phyloP scores from a whole-genome alignment of 2,113 vertebrate species.

The Calyptomena viridis region DNA sequence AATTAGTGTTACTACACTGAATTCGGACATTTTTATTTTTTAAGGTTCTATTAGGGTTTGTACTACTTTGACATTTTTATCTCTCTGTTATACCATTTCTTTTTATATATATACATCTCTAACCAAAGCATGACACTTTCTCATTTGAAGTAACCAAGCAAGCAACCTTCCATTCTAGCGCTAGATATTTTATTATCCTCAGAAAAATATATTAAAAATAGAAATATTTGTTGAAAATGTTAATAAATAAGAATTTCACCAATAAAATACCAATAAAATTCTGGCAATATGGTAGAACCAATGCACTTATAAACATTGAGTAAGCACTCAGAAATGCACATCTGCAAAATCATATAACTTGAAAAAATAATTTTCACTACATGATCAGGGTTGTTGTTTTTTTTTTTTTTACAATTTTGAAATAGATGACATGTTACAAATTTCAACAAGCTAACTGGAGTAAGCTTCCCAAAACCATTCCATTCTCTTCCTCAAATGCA shows the following conservation, averaged over 20 bases:
- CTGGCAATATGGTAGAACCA: not conserved
- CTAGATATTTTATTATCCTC: not conserved
- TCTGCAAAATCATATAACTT: not conserved
- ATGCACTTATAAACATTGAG: not conserved
- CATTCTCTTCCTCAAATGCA: not conserved
- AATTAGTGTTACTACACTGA: not conserved
- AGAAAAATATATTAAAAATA: not conserved
- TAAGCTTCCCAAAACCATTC: not conserved
- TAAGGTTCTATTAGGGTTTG: not conserved
- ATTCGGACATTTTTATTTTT: not conserved
- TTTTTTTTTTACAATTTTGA: not conserved
- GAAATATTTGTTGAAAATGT: not conserved
- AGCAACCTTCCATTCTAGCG: not conserved
- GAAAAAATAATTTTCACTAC: not conserved
- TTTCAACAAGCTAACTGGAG: not conserved
- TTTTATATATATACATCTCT: not conserved
- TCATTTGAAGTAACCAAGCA: not conserved
- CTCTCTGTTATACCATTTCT: not conserved
- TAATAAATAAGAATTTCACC: not conserved
- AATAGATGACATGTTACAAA: not conserved
- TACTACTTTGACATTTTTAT: not conserved
- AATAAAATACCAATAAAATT: not conserved
- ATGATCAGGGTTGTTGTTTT: not conserved
- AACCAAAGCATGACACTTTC: not conserved
- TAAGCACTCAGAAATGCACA: not conserved